Evolutionary conservation across 2,797 vertebrate species (phyloP).

Genomic region (Anguilla marmorata): DNA sequence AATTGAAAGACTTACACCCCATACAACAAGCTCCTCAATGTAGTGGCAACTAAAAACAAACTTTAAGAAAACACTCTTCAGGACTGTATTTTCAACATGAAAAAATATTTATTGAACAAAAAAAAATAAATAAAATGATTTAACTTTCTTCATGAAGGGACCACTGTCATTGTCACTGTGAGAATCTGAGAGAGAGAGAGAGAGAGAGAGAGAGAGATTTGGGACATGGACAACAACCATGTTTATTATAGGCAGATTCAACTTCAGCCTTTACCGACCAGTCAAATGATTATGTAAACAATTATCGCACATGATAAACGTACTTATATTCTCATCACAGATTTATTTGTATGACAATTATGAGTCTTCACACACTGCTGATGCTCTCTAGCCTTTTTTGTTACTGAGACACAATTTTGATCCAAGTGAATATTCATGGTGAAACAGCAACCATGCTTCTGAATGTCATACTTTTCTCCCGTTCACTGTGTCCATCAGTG

Average conservation of each 20-base stretch:
- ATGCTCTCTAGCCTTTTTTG: neutral
- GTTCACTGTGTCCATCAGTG: neutral
- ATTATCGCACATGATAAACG: neutral
- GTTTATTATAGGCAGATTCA: neutral
- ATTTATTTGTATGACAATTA: neutral
- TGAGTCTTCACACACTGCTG: neutral
- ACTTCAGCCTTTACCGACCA: neutral
- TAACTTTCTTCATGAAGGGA: conserved; percentile 45
- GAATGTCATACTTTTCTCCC: neutral
- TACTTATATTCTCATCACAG: neutral
- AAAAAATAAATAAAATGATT: conserved; percentile 13
- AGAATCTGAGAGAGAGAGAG: conserved; percentile 21
- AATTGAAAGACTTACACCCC: too few relatives aligned
- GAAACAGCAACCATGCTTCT: neutral
- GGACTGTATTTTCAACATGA: conserved; percentile 32
- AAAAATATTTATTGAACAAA: conserved; percentile 43
- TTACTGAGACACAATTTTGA: neutral
- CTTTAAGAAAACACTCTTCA: neutral
- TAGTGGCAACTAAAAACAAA: neutral
- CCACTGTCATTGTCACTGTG: conserved; percentile 41
- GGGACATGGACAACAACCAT: neutral
- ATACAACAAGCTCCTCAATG: neutral
- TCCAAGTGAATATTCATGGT: neutral
- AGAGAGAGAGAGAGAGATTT: conserved; percentile 5
- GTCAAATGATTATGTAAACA: neutral